Percentiles rank a stretch among this genome's conserved stretches.
Conservation (phyloP, 2,113 vertebrate genomes). For the Hepsetus odoe region DNA sequence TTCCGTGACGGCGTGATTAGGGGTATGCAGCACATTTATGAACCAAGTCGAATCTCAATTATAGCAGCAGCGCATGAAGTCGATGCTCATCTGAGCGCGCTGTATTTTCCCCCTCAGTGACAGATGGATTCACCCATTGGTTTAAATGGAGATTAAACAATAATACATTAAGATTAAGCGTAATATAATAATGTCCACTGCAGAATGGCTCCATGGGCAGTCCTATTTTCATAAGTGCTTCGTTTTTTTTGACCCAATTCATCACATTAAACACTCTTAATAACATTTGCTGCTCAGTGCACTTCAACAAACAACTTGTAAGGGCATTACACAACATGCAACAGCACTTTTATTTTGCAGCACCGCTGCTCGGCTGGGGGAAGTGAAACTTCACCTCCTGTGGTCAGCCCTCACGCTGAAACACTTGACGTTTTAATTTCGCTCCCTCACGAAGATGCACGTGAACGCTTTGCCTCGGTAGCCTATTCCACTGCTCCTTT, state of each 20-base stretch:
- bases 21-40: conserved; percentile 1
- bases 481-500: conserved; percentile 52
- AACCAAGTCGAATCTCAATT: conserved; percentile 2
- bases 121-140: neutral
- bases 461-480: neutral
- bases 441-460: neutral
- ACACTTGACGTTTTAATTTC: conserved; percentile 1
- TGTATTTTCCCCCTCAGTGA: neutral
- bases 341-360: neutral
- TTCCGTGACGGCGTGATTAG: conserved; percentile 3
- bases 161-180: neutral
- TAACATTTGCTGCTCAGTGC: neutral
- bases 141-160: neutral
- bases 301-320: neutral
- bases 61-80: neutral
- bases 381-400: conserved; percentile 44
- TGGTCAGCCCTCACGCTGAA: conserved; percentile 16
- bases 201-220: neutral
- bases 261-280: neutral
- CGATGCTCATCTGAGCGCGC: conserved; percentile 9
- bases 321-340: neutral
- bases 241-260: neutral
- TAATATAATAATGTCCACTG: neutral
- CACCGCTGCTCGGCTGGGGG: neutral
- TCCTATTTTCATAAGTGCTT: neutral